A percentile compares a stretch with the other conserved stretches of the same genome.
Conservation (phyloP, 2,113 vertebrate genomes). For the Donacobius atricapilla region DNA sequence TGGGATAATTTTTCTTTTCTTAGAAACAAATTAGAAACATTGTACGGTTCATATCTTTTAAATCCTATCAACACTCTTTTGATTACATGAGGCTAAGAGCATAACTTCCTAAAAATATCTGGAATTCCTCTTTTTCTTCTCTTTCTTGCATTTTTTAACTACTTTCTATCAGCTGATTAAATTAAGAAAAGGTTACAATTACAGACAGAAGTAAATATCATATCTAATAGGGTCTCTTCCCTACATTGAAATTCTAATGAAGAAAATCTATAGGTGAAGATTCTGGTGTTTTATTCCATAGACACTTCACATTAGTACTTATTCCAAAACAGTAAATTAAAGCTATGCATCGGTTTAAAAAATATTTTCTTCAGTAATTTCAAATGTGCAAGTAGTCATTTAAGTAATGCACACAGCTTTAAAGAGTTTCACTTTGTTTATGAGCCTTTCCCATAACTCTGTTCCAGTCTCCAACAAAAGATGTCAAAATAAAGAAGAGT, state of each 20-base stretch:
- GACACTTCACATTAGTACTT: not conserved
- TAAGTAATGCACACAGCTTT: not conserved
- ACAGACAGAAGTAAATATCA: not conserved
- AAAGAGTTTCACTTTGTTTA: not conserved
- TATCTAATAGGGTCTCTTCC: not conserved
- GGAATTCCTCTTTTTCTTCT: not conserved
- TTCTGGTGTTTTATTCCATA: not conserved
- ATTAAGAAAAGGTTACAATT: not conserved
- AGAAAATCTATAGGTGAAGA: not conserved
- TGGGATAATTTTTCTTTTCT: not conserved
- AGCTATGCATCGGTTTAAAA: not conserved
- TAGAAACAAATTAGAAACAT: not conserved
- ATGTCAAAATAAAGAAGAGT: not conserved
- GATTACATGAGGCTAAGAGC: not conserved
- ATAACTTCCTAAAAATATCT: not conserved
- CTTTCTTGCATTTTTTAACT: not conserved
- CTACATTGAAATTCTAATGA: not conserved
- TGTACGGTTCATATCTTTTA: not conserved
- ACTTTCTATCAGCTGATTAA: not conserved
- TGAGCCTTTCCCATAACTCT: rapidly evolving
- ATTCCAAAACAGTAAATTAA: not conserved
- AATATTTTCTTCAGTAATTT: not conserved
- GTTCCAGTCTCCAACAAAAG: rapidly evolving
- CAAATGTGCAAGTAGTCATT: not conserved
- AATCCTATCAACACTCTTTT: not conserved